These are phyloP conservation scores for Nannoperca obscura DNA, from an alignment of 2,797 vertebrate species.

Conservation along the genomic window DNA sequence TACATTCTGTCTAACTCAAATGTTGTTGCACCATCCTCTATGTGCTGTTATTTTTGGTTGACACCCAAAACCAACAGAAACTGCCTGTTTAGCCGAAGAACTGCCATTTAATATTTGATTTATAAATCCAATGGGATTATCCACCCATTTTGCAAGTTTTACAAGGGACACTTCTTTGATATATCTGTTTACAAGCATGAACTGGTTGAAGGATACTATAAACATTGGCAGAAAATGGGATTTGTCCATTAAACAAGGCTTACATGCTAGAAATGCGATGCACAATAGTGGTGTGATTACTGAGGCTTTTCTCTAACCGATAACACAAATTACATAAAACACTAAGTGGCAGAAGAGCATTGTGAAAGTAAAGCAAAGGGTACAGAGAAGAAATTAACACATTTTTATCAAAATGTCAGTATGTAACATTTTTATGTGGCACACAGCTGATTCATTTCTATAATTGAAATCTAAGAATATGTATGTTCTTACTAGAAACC, in stretches of 20 bases:
- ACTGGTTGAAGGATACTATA: neutral
- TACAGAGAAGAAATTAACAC: neutral
- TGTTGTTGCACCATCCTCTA: slow-evolving; percentile 2
- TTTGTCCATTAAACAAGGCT: neutral
- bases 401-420: neutral
- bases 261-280: neutral
- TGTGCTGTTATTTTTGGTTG: slow-evolving; percentile 12
- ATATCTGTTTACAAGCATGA: slow-evolving; percentile 1
- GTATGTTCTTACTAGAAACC: neutral
- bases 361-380: neutral
- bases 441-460: neutral
- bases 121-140: neutral
- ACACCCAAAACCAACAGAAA: slow-evolving; percentile 51
- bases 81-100: neutral
- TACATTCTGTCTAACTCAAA: slow-evolving; percentile 29
- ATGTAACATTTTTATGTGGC: neutral
- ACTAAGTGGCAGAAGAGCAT: neutral
- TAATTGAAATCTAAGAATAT: neutral
- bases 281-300: neutral
- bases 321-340: neutral
- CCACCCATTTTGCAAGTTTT: slow-evolving; percentile 33
- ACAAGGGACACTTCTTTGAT: slow-evolving; percentile 5
- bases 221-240: slow-evolving; percentile 7
- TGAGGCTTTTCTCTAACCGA: neutral
- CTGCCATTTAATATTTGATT: slow-evolving; percentile 19